Evolutionary conservation across 2,797 vertebrate genomes (phyloP).

Genomic region (Eurystomus glaucurus): DNA sequence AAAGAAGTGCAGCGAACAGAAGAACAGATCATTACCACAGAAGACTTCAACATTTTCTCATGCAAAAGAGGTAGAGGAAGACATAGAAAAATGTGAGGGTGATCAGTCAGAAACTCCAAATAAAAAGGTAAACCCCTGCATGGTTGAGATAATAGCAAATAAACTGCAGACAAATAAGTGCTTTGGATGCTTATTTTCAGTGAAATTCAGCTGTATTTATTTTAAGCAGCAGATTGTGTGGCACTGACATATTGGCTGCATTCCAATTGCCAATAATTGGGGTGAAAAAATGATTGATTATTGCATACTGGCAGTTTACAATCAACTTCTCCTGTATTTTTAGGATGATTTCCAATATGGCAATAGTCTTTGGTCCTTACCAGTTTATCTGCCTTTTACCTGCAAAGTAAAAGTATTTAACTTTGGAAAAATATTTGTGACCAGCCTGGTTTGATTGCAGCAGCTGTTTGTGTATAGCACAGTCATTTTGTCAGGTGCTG

Average conservation of each 20-base stretch:
- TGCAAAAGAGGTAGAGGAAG: conserved; percentile 52
- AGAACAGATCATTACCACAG: neutral
- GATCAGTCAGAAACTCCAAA: neutral
- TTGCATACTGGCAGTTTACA: neutral
- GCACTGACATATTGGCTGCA: neutral
- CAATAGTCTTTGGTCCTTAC: neutral
- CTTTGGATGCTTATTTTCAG: neutral
- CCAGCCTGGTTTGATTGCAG: neutral
- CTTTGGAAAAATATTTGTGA: neutral
- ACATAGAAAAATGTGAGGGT: neutral
- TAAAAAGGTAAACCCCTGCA: conserved; percentile 61
- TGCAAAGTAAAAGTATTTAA: neutral
- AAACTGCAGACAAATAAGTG: neutral
- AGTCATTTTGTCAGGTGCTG: neutral
- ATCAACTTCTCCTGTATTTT: neutral
- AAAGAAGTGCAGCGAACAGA: conserved; percentile 9
- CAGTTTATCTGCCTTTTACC: neutral
- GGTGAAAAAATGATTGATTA: neutral
- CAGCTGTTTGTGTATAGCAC: neutral
- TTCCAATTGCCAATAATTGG: neutral
- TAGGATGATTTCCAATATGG: neutral
- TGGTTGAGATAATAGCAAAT: neutral
- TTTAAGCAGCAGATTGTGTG: neutral
- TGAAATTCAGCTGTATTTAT: neutral
- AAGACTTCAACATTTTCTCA: conserved; percentile 59